These are phyloP conservation scores for Coturnix japonica DNA, from an alignment of 2,113 vertebrate species.

Conservation along the genomic window DNA sequence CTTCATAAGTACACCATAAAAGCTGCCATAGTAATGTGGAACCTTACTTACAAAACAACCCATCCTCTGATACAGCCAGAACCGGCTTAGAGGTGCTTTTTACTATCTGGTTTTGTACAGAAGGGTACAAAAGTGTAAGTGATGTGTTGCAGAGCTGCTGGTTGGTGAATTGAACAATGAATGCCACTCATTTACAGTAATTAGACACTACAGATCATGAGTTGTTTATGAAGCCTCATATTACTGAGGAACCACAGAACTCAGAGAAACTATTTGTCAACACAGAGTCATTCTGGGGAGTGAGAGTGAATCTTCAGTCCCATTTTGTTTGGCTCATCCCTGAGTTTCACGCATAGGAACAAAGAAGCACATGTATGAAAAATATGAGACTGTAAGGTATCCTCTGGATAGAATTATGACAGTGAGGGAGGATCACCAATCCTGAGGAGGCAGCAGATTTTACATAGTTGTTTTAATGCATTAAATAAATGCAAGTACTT, in stretches of 20 bases:
- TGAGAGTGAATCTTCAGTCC: no score
- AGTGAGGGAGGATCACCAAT: fast-evolving
- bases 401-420: neutral
- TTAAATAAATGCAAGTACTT: neutral
- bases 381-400: neutral
- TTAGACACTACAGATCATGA: fast-evolving
- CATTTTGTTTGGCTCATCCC: neutral
- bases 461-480: neutral
- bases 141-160: neutral
- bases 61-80: neutral
- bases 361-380: neutral
- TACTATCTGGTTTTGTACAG: neutral
- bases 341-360: neutral
- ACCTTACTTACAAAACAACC: neutral
- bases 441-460: neutral
- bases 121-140: neutral
- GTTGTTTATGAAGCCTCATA: neutral
- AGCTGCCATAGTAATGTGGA: neutral
- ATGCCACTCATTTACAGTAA: neutral
- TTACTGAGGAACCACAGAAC: neutral
- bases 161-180: neutral
- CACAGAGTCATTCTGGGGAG: neutral
- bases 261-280: neutral
- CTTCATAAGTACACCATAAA: neutral
- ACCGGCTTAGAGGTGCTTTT: neutral